Percentiles rank a stretch among this genome's conserved stretches.
These are phyloP conservation scores for Acanthaster planci DNA, from an alignment of 35 echinoderm and acorn worm genomes.

Conservation along the genomic window DNA sequence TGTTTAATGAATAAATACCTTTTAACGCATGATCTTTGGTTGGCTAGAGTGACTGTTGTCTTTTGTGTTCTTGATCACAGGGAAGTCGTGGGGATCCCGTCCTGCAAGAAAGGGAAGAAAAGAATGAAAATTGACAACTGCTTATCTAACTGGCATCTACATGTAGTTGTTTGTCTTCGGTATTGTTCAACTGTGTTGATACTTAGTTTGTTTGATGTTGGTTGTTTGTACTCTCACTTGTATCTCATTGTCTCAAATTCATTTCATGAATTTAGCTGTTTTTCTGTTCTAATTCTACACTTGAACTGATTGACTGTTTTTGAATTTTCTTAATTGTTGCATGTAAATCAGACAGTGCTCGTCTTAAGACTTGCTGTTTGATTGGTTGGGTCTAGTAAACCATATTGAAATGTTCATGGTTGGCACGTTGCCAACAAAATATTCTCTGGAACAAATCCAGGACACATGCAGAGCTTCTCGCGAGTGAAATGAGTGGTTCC, in stretches of 20 bases:
- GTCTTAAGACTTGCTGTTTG: background rate
- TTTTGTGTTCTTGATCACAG: conserved; percentile 20
- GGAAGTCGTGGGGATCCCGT: conserved; percentile 41
- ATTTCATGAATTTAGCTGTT: too few species aligned
- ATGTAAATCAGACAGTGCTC: too few species aligned
- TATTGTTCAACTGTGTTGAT: too few species aligned
- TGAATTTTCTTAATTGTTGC: too few species aligned
- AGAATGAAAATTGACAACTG: too few species aligned
- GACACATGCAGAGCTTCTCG: background rate
- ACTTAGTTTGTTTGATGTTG: too few species aligned
- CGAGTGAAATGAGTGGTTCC: background rate
- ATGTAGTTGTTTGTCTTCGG: too few species aligned
- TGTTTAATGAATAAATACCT: too few species aligned
- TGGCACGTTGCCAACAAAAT: background rate
- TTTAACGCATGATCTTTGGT: background rate
- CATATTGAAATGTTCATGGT: background rate
- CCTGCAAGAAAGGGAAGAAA: background rate
- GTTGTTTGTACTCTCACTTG: too few species aligned
- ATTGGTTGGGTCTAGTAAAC: background rate
- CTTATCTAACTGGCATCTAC: background rate
- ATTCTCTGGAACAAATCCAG: background rate
- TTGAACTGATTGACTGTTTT: too few species aligned
- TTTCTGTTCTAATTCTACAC: too few species aligned
- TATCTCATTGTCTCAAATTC: too few species aligned
- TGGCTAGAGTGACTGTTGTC: conserved; percentile 28